These are phyloP conservation scores for Corythoichthys intestinalis DNA, from an alignment of 2,113 vertebrate species.

Conservation along the genomic window DNA sequence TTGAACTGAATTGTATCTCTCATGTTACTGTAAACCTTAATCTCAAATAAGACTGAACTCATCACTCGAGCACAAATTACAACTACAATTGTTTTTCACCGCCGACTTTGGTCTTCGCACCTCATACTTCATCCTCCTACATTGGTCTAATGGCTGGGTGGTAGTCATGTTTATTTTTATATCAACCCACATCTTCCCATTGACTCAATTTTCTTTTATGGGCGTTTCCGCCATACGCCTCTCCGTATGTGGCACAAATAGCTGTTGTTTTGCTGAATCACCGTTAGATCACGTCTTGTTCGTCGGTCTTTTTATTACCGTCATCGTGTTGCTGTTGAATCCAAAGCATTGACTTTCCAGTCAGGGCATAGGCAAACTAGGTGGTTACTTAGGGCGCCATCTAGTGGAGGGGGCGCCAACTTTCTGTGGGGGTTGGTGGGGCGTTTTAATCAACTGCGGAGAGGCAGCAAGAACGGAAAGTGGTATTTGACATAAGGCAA, in stretches of 20 bases:
- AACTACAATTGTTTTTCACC: background rate
- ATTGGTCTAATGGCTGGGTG: background rate
- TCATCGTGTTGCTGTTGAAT: background rate
- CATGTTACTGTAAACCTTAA: background rate
- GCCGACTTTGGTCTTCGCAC: background rate
- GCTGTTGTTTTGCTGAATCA: background rate
- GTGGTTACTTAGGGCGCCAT: no score
- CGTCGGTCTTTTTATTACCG: background rate
- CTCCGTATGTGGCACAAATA: background rate
- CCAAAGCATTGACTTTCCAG: no score
- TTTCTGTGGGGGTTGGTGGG: no score
- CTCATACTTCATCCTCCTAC: background rate
- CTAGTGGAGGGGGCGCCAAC: no score
- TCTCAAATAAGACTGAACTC: background rate
- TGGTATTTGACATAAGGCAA: no score
- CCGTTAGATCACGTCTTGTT: background rate
- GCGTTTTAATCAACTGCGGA: no score
- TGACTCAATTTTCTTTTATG: background rate
- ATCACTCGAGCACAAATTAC: background rate
- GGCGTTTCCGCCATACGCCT: background rate
- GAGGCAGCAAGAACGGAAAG: no score
- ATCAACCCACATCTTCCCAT: background rate
- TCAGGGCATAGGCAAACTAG: no score
- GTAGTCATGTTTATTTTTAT: background rate
- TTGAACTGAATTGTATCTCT: background rate